These are phyloP conservation scores for Eilema sororculum DNA, from an alignment of 2,888 invertebrate genomes.

Conservation along the genomic window DNA sequence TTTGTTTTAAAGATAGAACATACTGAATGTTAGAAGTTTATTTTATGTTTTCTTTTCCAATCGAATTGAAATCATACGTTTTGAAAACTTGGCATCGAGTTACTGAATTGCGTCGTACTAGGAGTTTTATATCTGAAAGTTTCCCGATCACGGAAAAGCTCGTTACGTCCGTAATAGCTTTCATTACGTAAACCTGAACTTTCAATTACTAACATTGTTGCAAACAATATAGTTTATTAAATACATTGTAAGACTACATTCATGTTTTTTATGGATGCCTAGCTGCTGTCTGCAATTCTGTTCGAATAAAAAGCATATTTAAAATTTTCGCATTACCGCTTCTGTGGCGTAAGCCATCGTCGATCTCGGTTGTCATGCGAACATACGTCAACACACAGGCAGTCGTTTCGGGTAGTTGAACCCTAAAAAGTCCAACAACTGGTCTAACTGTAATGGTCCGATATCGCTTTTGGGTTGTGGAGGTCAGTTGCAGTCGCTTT, in stretches of 20 bases:
- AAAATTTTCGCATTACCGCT: no score
- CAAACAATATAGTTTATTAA: not conserved
- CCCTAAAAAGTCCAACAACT: no score
- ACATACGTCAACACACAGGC: no score
- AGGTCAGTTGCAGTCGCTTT: no score
- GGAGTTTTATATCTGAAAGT: not conserved
- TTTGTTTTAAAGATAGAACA: not conserved
- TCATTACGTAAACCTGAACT: not conserved
- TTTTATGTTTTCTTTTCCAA: not conserved
- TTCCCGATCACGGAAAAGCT: not conserved
- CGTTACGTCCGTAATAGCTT: not conserved
- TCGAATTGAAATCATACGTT: not conserved
- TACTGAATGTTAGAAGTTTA: not conserved
- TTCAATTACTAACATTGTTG: conserved; percentile 1
- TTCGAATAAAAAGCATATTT: no score
- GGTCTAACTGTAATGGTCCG: no score
- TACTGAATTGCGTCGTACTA: not conserved
- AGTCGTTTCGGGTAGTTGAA: no score
- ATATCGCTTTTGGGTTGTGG: no score
- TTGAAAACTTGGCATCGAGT: not conserved
- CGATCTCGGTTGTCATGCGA: no score
- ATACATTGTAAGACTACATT: not conserved
- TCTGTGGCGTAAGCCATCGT: no score
- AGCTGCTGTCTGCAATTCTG: no score
- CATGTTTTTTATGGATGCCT: not conserved